Evolutionary conservation across 2,113 vertebrate genomes (phyloP), one percentile per base, ranked within the genome.

Genomic region (Chaetorhynchus papuensis): DNA sequence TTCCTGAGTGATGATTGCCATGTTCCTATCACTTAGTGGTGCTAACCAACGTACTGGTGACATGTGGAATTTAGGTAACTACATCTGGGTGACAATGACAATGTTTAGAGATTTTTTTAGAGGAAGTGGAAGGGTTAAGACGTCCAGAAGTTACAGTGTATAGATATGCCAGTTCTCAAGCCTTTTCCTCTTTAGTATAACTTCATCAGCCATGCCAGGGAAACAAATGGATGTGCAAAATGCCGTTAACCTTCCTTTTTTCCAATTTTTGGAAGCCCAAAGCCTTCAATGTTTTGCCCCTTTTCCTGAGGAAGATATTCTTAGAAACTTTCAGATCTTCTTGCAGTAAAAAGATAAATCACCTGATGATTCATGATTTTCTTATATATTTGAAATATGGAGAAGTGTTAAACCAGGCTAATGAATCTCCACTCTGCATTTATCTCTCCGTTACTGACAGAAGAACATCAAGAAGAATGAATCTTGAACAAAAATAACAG

Each of bases 241-340:
- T 20, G 6, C 44, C 2, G 0, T 45, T 77, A 75, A 75, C 24
- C 18, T 78, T 85, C 49, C 7, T 50, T 78, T 76, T 82, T 57
- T 27, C 70, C 33, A 0, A 0, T 78, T 87, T 87, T 56, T 0
- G 2, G 53, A 60, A 45, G 13, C 28, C 9, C 3, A 4, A 76
- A 83, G 5, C 44, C 33, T 69, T 91, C 70, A 79, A 1, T 0
- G 0, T 65, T 82, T 75, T 87, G 7, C 54, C 16, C 11, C 8
- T 69, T 74, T 66, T 63, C 31, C 42, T 16, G 37, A 74, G 52
- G 26, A 80, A 52, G 33, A 47, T 60, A 42, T 77, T 85, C 65
- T 56, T 79, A 87, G 61, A 76, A 88, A 49, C 2, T 3, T 63
- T 53, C 42, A 66, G 66, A 54, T 85, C 61, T 44, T 63, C 35